These are phyloP conservation scores for Hylia prasina DNA, from an alignment of 2,113 vertebrate genomes.

Conservation along the genomic window DNA sequence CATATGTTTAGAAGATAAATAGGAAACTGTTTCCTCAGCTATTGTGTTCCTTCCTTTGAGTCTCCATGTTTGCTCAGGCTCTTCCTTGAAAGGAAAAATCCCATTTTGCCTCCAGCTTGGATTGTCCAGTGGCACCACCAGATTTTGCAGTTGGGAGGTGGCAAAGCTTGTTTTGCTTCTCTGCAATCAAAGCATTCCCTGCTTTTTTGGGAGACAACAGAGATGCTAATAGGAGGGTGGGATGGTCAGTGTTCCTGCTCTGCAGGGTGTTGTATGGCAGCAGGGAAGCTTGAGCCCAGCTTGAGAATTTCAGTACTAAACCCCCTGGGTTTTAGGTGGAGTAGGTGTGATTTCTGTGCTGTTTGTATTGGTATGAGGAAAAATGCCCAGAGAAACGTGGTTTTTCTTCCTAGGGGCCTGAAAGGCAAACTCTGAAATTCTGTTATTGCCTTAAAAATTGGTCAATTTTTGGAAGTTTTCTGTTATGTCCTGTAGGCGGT, in stretches of 20 bases:
- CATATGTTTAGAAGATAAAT: neutral
- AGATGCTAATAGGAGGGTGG: neutral
- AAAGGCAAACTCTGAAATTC: neutral
- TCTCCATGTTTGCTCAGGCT: neutral
- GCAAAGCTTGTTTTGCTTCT: neutral
- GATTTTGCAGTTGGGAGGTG: neutral
- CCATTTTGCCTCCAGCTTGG: neutral
- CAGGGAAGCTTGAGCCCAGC: neutral
- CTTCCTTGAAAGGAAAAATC: neutral
- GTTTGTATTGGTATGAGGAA: neutral
- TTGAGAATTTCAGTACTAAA: neutral
- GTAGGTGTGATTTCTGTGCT: neutral
- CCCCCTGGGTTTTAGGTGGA: neutral
- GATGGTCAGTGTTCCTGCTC: neutral
- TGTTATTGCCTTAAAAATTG: neutral
- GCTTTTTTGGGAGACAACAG: neutral
- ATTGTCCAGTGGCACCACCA: neutral
- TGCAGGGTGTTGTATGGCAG: neutral
- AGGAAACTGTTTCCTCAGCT: neutral
- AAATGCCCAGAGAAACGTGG: neutral
- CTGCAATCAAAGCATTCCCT: neutral
- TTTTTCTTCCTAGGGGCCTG: neutral
- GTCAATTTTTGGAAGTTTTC: accelerated
- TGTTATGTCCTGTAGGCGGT: neutral
- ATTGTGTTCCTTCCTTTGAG: neutral